Evolutionary conservation across 2,888 invertebrate species (phyloP).

Genomic region (Latheticus oryzae): DNA sequence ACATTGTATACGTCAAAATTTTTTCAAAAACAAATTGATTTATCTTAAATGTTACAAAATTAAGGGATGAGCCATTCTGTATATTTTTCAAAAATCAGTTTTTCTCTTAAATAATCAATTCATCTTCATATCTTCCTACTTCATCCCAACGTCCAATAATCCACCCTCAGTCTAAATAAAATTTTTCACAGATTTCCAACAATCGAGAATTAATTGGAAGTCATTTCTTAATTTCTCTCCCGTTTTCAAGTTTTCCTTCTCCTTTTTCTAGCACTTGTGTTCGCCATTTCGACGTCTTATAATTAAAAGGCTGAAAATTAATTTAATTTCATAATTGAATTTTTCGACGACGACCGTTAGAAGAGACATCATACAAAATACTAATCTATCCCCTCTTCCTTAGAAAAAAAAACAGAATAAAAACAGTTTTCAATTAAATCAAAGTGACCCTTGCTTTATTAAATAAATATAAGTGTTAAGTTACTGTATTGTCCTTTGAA

Average conservation of each 20-base stretch:
- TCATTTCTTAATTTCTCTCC: conserved; percentile 62
- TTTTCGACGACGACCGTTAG: conserved; percentile 53
- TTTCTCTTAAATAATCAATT: too few species aligned
- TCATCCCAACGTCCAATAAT: too few species aligned
- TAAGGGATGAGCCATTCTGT: too few species aligned
- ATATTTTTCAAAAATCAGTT: too few species aligned
- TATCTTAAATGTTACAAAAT: too few species aligned
- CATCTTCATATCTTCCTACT: too few species aligned
- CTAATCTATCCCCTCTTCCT: too few species aligned
- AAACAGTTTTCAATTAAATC: conserved; percentile 53
- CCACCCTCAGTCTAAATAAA: not conserved
- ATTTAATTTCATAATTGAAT: conserved; percentile 66
- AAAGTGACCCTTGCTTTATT: conserved; percentile 52
- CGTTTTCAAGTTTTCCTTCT: conserved; percentile 27
- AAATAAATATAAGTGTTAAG: conserved; percentile 55
- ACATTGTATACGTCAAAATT: too few species aligned
- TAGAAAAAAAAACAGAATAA: too few species aligned
- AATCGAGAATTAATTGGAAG: conserved; percentile 67
- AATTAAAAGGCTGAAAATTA: conserved; percentile 66
- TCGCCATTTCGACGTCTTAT: conserved; percentile 63
- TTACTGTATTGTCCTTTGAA: conserved; percentile 51
- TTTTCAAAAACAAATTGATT: too few species aligned
- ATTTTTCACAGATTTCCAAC: conserved; percentile 64
- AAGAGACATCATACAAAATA: too few species aligned
- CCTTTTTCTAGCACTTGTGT: conserved; percentile 59